A percentile compares a stretch with the other conserved stretches of the same genome.
These are phyloP conservation scores for Stichodactyla helianthus DNA, from an alignment of 64 coral and sea anemone species.

Conservation along the genomic window DNA sequence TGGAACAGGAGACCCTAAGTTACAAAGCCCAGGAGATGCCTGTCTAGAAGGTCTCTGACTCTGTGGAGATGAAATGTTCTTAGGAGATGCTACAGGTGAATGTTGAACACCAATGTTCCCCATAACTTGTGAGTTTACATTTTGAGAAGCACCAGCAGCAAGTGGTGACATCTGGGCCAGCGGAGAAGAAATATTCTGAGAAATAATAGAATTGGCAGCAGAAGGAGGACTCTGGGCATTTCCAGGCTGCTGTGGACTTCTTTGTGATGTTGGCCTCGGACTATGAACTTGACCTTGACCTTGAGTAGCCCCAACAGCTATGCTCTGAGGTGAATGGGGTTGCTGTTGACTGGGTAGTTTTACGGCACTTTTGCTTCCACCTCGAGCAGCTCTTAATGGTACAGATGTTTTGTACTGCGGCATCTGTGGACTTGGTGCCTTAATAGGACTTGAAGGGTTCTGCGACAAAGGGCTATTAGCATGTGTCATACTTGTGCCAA, in stretches of 20 bases:
- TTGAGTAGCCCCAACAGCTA: not conserved
- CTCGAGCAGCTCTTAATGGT: not conserved
- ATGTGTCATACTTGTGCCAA: conserved; percentile 18
- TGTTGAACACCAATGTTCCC: not conserved
- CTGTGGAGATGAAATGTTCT: conserved; percentile 8
- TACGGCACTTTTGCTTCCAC: not conserved
- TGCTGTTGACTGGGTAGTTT: conserved; percentile 1
- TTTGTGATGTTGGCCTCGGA: conserved; percentile 10
- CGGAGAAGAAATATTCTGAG: conserved; percentile 12
- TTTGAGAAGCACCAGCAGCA: not conserved
- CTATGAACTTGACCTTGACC: conserved; percentile 6
- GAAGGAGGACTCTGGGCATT: conserved; percentile 14
- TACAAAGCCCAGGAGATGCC: conserved; percentile 4
- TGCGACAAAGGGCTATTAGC: conserved; percentile 40
- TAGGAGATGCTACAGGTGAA: not conserved
- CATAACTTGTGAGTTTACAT: not conserved
- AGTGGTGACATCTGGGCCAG: conserved; percentile 5
- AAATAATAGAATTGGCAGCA: not conserved
- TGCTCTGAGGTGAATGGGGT: conserved; percentile 6
- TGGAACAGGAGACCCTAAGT: not conserved
- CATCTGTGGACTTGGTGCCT: conserved; percentile 54
- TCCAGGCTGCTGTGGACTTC: conserved; percentile 4
- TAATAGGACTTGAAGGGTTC: conserved; percentile 47
- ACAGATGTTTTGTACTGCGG: conserved; percentile 4
- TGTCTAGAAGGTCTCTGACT: conserved; percentile 16